phyloP scores from a whole-genome alignment of 2,888 invertebrate genomes.

The Eutolmus rufibarbis region DNA sequence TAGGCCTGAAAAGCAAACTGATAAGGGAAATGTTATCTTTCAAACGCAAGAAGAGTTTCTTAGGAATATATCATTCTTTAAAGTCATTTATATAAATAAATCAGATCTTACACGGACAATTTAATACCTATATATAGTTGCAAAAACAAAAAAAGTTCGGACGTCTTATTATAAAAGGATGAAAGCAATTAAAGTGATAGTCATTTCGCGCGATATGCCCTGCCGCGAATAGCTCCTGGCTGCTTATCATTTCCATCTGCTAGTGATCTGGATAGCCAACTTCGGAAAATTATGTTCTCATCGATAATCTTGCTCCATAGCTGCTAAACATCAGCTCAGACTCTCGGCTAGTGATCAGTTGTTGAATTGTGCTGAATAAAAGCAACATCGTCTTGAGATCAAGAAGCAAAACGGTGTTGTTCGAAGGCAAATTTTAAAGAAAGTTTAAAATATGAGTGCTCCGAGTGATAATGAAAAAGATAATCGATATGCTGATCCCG shows the following conservation, averaged over 20 bases:
- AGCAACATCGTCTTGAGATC: neutral
- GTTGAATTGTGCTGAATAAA: neutral
- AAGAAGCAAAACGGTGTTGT: neutral
- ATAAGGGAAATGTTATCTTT: slow-evolving; percentile 9
- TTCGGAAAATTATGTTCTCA: neutral
- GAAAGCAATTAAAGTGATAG: slow-evolving; percentile 5
- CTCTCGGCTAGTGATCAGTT: neutral
- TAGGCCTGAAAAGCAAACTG: slow-evolving; percentile 15
- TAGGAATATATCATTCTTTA: slow-evolving; percentile 35
- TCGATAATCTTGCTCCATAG: neutral
- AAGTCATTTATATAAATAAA: slow-evolving; percentile 47
- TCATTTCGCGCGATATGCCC: slow-evolving; percentile 10
- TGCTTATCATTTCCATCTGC: neutral
- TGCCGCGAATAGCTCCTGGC: neutral
- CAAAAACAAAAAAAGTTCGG: neutral
- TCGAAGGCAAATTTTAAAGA: neutral
- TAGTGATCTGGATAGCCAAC: neutral
- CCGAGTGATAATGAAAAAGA: slow-evolving; percentile 29
- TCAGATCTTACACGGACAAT: slow-evolving; percentile 23
- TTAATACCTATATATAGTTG: slow-evolving; percentile 3
- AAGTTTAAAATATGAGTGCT: slow-evolving; percentile 37
- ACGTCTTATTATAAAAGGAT: slow-evolving; percentile 30
- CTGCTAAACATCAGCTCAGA: neutral
- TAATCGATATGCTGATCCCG: slow-evolving; percentile 26
- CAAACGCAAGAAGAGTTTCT: slow-evolving; percentile 9